phyloP scores from a whole-genome alignment of 2,888 invertebrate species.

The Apamea sordens region DNA sequence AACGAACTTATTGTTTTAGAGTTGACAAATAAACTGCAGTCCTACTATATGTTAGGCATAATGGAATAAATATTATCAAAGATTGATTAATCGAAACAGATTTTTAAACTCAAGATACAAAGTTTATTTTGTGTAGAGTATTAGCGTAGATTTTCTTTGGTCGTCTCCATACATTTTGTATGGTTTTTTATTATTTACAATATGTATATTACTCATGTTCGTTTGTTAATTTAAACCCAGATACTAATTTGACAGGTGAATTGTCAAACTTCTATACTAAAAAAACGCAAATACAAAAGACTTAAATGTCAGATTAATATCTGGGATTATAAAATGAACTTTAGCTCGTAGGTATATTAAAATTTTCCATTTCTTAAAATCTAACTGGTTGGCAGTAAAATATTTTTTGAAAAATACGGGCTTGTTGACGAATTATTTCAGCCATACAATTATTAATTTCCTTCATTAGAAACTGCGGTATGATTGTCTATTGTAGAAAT shows the following conservation, averaged over 20 bases:
- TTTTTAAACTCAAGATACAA: conserved; percentile 17
- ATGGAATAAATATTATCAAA: neutral
- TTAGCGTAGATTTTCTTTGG: neutral
- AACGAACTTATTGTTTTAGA: neutral
- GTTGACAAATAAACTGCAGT: neutral
- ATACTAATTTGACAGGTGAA: too few species aligned
- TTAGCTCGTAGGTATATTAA: neutral
- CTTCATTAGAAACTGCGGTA: neutral
- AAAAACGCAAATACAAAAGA: too few species aligned
- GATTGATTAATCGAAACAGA: conserved; percentile 3
- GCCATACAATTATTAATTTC: neutral
- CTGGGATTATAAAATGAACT: too few species aligned
- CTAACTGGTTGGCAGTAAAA: neutral
- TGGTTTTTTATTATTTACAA: neutral
- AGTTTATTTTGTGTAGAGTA: conserved; percentile 15
- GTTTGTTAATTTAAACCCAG: too few species aligned
- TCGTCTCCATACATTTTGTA: conserved; percentile 1
- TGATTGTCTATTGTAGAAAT: neutral
- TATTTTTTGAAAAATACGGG: too few species aligned
- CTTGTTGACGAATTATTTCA: neutral
- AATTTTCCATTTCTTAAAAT: neutral
- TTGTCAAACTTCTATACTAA: too few species aligned
- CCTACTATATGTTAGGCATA: neutral
- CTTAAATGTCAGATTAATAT: too few species aligned
- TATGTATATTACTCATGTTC: too few species aligned